Percentiles rank a stretch among this genome's conserved stretches.
Conservation (phyloP, 2,888 invertebrate genomes). For the Lasioglossum vierecki region DNA sequence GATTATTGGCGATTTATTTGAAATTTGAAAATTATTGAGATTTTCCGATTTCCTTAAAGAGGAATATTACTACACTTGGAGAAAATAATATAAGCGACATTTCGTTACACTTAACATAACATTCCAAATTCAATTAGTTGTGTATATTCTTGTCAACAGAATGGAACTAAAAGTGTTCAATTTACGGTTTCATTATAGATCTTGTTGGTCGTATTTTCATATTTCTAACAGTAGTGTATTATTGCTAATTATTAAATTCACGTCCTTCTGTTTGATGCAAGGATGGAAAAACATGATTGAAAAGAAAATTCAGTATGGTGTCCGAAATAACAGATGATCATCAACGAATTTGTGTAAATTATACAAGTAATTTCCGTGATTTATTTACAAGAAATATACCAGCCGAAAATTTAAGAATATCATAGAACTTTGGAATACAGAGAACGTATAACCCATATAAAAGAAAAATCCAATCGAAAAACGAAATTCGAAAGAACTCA, state of each 20-base stretch:
- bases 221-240: conserved; percentile 18
- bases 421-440: not conserved
- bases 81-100: not conserved
- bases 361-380: not conserved
- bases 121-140: not conserved
- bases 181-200: not conserved
- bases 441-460: not conserved
- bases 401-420: not conserved
- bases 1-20: too few species aligned
- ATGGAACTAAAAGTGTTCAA: not conserved
- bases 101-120: not conserved
- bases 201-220: not conserved
- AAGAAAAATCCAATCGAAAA: too few species aligned
- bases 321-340: not conserved
- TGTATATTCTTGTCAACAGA: not conserved
- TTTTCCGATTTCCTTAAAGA: not conserved
- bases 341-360: not conserved
- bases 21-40: not conserved
- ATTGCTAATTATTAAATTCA: conserved; percentile 18
- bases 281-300: not conserved
- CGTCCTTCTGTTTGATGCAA: not conserved
- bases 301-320: not conserved
- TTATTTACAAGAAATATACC: not conserved
- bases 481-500: too few species aligned
- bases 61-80: not conserved